Conservation (phyloP, 2,888 invertebrate species). For the Sarcophaga carnaria region DNA sequence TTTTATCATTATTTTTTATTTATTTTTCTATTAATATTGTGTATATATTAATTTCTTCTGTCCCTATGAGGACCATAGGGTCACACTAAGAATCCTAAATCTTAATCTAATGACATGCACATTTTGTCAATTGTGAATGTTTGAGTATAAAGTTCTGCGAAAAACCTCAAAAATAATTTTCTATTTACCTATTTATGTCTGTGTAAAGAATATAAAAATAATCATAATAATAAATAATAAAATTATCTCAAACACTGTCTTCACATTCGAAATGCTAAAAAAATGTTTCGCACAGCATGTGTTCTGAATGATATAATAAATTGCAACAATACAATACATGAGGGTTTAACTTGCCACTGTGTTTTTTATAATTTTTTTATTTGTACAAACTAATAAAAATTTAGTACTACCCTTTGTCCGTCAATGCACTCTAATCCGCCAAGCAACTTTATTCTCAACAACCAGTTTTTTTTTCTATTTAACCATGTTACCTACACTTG, state of each 20-base stretch:
- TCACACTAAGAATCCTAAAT: no score
- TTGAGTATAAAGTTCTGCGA: no score
- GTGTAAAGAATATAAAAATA: conserved; percentile 29
- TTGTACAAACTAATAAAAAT: conserved; percentile 42
- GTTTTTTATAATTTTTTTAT: conserved; percentile 19
- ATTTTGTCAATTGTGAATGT: no score
- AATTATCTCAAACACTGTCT: conserved; percentile 63
- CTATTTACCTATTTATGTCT: background rate
- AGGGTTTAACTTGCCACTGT: conserved; percentile 68
- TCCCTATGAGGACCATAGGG: no score
- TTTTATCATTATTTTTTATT: no score
- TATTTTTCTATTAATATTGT: no score
- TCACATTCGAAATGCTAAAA: conserved; percentile 51
- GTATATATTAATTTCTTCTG: no score
- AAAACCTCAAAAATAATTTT: no score
- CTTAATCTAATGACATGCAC: no score
- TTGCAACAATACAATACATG: conserved; percentile 63
- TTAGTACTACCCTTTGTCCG: conserved; percentile 48
- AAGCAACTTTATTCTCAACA: conserved; percentile 42
- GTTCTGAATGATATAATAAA: conserved; percentile 65
- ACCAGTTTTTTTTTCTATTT: conserved; percentile 54
- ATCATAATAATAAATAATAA: conserved; percentile 61
- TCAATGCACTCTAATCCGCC: conserved; percentile 26
- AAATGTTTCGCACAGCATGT: conserved; percentile 63
- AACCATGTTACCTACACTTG: conserved; percentile 18